Conservation (phyloP, 2,113 vertebrate species). For the rat (Rattus norvegicus) region GRCr8 NC_086019.1:150332001-150332500, state of each 20-base stretch:
- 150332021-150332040: background rate
- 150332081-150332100: slow-evolving; percentile 53
- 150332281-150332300: background rate
- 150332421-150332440: background rate
- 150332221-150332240: background rate
- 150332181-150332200: slow-evolving; percentile 26
- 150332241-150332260: background rate
- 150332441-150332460: background rate
- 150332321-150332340: background rate
- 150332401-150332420: background rate
- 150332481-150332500: background rate
- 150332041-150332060: slow-evolving; percentile 19
- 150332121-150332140: background rate
- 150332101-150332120: background rate
- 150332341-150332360: background rate
- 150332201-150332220: slow-evolving; percentile 27
- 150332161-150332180: slow-evolving; percentile 53
- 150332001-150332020: slow-evolving; percentile 15
- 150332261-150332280: background rate
- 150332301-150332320: background rate
- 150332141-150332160: background rate
- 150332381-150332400: background rate
- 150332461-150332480: background rate
- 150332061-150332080: slow-evolving; percentile 37
- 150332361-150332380: background rate